Evolutionary conservation across 2,888 invertebrate species (phyloP), one percentile per base, ranked within the genome.

Genomic region (Frankliniella intonsa): DNA sequence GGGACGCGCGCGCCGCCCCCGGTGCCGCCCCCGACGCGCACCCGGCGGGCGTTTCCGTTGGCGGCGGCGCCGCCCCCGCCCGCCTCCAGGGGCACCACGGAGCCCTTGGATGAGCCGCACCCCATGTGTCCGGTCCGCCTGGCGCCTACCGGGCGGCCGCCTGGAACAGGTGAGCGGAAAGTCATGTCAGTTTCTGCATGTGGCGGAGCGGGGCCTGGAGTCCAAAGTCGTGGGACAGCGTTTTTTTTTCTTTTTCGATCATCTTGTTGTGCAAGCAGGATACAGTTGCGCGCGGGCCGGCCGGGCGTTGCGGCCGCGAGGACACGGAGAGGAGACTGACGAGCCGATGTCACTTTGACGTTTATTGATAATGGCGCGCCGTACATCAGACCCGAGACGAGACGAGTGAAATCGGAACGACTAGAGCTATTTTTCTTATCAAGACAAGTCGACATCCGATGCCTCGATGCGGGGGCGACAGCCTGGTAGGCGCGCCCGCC

Each of bases 61-160:
- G 22, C 76, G 76, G 84, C 81, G 22, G 55, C 65, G 86, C 87
- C 80, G 84, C 87, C 19, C n/a, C 85, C 85, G n/a, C 82, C 83
- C 19, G 82, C 84, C 62, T 83, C 84, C 14, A 88, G 86, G 0
- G 88, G 87, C 25, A 88, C 87, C 55, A 88, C 89, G 12, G 84
- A 83, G 84, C 88, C 87, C 38, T 87, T 88, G 0, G 90, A 90
- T 0, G 90, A 88, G 9, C 90, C 90, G 83, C 90, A 90, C 83
- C 90, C 90, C 90, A 90, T 90, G 85, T 85, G 84, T 86, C 86
- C 87, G 86, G 85, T 83, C 82, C 69, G 82, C 84, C 38, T 38
- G 83, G 76, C 83, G 82, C 83, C 82, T 79, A 49, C 55, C 81
- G 38, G 38, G 3, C 5, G 38, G 38, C 38, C 38, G 38, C 38